Evolutionary conservation across 2,888 invertebrate species (phyloP).

Genomic region (Drosophila mettleri): DNA sequence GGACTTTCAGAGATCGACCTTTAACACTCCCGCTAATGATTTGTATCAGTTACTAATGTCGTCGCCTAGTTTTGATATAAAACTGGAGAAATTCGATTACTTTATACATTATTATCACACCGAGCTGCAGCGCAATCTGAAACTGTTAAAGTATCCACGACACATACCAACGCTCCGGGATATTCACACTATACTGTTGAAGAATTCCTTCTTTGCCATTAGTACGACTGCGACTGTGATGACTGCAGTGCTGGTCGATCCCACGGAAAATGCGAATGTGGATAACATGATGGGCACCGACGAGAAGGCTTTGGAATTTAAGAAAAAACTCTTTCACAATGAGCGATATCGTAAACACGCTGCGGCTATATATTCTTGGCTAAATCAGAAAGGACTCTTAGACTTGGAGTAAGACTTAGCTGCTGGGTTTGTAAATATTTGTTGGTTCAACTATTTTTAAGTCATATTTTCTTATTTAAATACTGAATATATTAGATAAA

Average conservation of each 20-base stretch:
- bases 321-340: slow-evolving; percentile 43
- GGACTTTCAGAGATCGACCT: slow-evolving; percentile 74
- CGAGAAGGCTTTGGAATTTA: slow-evolving; percentile 42
- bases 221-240: slow-evolving; percentile 43
- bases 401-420: slow-evolving; percentile 38
- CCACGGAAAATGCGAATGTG: slow-evolving; percentile 59
- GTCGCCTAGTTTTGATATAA: slow-evolving; percentile 77
- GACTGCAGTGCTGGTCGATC: slow-evolving; percentile 65
- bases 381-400: slow-evolving; percentile 67
- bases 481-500: not conserved
- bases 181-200: slow-evolving; percentile 32
- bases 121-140: slow-evolving; percentile 63
- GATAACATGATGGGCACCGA: slow-evolving; percentile 44
- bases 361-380: slow-evolving; percentile 68
- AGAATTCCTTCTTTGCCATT: slow-evolving; percentile 34
- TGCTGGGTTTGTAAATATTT: slow-evolving; percentile 7
- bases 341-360: slow-evolving; percentile 63
- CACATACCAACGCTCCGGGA: slow-evolving; percentile 63
- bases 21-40: slow-evolving; percentile 76
- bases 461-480: not conserved
- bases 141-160: slow-evolving; percentile 64
- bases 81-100: slow-evolving; percentile 80
- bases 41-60: slow-evolving; percentile 75
- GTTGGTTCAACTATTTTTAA: not conserved
- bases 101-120: slow-evolving; percentile 80